A percentile compares a stretch with the other conserved stretches of the same genome.
These are phyloP conservation scores for Nomia melanderi DNA, from an alignment of 1,140 invertebrate species.

Conservation along the genomic window DNA sequence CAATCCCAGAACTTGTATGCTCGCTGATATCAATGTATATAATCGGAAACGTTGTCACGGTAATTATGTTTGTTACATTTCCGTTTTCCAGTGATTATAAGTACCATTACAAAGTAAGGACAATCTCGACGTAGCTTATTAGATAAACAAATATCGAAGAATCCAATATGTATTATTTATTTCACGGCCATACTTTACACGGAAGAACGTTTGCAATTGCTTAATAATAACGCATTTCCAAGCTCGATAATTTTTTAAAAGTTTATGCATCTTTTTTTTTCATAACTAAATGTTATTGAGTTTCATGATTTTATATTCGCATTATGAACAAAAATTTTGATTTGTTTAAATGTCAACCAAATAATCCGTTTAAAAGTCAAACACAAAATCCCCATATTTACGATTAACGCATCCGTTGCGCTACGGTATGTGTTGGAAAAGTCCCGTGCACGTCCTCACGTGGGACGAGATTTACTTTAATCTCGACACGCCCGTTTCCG, in stretches of 20 bases:
- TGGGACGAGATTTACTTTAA: not conserved
- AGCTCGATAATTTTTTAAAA: too few relatives aligned
- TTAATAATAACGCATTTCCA: too few relatives aligned
- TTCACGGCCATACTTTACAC: too few relatives aligned
- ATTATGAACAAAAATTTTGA: too few relatives aligned
- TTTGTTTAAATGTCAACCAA: too few relatives aligned
- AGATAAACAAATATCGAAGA: too few relatives aligned
- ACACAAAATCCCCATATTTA: not conserved
- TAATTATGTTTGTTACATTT: not conserved
- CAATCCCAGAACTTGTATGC: not conserved
- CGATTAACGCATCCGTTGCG: not conserved
- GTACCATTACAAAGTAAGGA: not conserved
- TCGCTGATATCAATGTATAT: not conserved
- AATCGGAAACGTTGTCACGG: not conserved
- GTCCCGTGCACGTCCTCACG: not conserved
- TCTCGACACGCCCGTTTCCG: not conserved
- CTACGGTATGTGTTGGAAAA: not conserved
- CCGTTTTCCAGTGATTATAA: not conserved
- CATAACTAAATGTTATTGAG: too few relatives aligned
- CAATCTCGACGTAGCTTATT: too few relatives aligned
- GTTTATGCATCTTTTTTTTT: too few relatives aligned
- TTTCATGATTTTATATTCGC: too few relatives aligned
- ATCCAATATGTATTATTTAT: too few relatives aligned
- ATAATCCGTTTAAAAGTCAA: not conserved
- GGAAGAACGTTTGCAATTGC: too few relatives aligned